A percentile compares a stretch with the other conserved stretches of the same genome.
phyloP scores from a whole-genome alignment of 2,113 vertebrate genomes.

The Megalops atlanticus region DNA sequence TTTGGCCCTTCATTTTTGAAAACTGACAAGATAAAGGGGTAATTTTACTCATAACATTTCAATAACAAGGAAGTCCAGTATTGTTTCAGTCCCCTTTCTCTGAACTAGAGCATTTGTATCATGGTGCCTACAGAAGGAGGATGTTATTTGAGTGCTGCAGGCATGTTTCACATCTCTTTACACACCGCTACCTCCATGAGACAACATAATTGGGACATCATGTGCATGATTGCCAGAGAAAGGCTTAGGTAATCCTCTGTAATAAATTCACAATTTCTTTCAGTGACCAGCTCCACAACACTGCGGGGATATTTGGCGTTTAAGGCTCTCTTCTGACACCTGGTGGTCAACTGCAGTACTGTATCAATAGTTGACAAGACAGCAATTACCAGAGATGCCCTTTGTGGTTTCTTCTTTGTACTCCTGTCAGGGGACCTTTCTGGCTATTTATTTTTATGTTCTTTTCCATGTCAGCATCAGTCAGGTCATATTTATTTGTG shows the following conservation, averaged over 20 bases:
- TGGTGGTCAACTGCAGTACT: no score
- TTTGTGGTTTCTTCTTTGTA: no score
- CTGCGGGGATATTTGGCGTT: no score
- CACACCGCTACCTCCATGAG: background rate
- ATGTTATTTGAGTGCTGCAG: constrained; percentile 2
- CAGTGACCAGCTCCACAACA: no score
- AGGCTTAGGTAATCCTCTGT: background rate
- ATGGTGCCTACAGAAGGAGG: background rate
- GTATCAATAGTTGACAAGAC: no score
- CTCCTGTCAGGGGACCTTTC: no score
- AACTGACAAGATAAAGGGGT: background rate
- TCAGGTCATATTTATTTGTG: no score
- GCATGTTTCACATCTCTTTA: background rate
- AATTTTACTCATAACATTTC: background rate
- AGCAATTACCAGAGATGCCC: no score
- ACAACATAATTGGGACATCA: constrained; percentile 9
- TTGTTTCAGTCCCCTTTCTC: background rate
- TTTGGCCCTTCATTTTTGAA: no score
- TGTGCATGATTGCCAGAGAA: background rate
- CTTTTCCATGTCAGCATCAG: no score
- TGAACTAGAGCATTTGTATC: background rate
- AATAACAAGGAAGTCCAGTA: background rate
- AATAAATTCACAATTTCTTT: constrained; percentile 2
- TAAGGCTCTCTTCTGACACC: no score
- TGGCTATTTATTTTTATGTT: no score